Percentiles rank a stretch among this genome's conserved stretches.
Evolutionary conservation across 2,888 invertebrate species (phyloP).

Genomic region (Drosophila meridionalis): DNA sequence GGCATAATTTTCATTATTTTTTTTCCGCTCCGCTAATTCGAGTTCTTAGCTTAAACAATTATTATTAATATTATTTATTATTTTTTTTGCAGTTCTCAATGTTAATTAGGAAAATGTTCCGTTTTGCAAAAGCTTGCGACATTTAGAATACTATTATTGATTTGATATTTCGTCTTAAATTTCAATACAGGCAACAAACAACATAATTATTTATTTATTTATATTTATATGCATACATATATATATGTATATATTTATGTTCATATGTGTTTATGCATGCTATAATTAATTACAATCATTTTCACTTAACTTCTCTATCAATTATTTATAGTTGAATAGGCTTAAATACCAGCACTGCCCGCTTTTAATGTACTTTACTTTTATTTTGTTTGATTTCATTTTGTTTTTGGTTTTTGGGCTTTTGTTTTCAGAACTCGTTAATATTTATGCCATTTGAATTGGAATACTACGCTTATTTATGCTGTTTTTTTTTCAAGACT

Average conservation of each 20-base stretch:
- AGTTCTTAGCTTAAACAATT: slow-evolving; percentile 19
- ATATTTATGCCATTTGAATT: slow-evolving; percentile 28
- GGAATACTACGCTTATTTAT: slow-evolving; percentile 6
- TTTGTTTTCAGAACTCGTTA: slow-evolving; percentile 32
- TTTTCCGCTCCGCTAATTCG: slow-evolving; percentile 12
- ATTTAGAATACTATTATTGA: slow-evolving; percentile 58
- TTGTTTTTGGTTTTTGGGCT: slow-evolving; percentile 8
- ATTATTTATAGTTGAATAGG: slow-evolving; percentile 48
- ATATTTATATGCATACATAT: slow-evolving; percentile 28
- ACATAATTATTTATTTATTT: slow-evolving; percentile 55
- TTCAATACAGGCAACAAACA: slow-evolving; percentile 73
- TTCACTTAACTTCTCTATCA: slow-evolving; percentile 12
- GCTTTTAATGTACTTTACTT: slow-evolving; percentile 20
- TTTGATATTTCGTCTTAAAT: slow-evolving; percentile 54
- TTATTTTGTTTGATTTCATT: slow-evolving; percentile 21
- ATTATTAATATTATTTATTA: not conserved
- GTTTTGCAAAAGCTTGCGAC: slow-evolving; percentile 47
- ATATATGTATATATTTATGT: slow-evolving; percentile 28
- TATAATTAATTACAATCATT: slow-evolving; percentile 47
- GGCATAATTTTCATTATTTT: not conserved
- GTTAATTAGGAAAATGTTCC: slow-evolving; percentile 53
- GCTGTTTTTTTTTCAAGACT: slow-evolving; percentile 29
- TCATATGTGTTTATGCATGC: slow-evolving; percentile 32
- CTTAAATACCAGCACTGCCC: slow-evolving; percentile 26
- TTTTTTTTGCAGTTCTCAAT: slow-evolving; percentile 27